Evolutionary conservation across 2,113 vertebrate genomes (phyloP).

Genomic region (Strix uralensis): DNA sequence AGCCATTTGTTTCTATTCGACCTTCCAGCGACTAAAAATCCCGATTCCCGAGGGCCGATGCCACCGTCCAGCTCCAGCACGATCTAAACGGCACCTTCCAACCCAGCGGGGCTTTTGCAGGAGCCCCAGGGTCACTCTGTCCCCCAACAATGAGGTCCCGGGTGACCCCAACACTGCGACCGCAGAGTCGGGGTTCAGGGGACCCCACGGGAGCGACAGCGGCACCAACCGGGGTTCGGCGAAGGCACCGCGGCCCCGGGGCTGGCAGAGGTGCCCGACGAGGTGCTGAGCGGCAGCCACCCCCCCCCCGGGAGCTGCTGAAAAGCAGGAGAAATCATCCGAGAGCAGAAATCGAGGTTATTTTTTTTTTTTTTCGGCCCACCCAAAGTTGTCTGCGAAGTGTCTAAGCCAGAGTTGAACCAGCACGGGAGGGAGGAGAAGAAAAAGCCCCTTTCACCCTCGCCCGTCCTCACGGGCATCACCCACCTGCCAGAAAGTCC

Average conservation of each 20-base stretch:
- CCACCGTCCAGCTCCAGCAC: fast-evolving
- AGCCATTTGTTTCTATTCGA: fast-evolving
- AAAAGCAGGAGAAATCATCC: background rate
- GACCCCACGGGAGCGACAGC: background rate
- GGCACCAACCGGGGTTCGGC: background rate
- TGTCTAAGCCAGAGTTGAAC: background rate
- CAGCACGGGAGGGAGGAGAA: too few species aligned
- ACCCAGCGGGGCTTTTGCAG: background rate
- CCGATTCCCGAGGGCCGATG: too few species aligned
- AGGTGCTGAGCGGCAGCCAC: background rate
- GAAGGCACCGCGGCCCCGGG: background rate
- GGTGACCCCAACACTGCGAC: fast-evolving
- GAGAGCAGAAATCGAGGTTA: background rate
- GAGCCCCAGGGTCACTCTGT: background rate
- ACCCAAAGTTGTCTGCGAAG: fast-evolving
- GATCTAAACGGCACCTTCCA: fast-evolving
- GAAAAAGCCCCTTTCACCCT: too few species aligned
- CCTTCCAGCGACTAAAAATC: background rate
- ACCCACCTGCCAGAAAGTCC: background rate
- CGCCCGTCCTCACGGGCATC: fast-evolving
- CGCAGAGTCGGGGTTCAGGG: fast-evolving
- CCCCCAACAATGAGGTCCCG: background rate
- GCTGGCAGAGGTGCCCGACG: background rate
- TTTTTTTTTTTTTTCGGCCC: background rate
- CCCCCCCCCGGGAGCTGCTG: background rate